phyloP scores from a whole-genome alignment of 2,888 invertebrate species.

The Lasioglossum lativentre region DNA sequence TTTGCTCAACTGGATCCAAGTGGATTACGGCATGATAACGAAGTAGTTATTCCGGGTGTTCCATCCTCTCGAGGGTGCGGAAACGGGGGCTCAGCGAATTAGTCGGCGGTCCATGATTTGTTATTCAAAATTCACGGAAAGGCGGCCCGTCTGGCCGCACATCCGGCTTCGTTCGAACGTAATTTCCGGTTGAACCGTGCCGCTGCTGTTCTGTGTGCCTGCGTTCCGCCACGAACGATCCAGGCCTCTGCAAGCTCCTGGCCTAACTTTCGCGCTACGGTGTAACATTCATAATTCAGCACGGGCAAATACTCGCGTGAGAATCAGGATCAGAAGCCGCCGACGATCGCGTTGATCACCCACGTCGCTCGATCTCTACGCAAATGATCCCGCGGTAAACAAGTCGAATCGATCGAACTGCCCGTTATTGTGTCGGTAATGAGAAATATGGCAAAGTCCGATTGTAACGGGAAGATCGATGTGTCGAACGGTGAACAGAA shows the following conservation, averaged over 20 bases:
- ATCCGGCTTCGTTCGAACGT: slow-evolving; percentile 69
- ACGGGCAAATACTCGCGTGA: slow-evolving; percentile 9
- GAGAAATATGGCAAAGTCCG: not conserved
- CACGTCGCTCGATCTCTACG: slow-evolving; percentile 1
- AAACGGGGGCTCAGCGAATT: slow-evolving; percentile 50
- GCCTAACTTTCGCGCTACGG: slow-evolving; percentile 4
- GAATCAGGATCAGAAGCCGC: not conserved
- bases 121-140: slow-evolving; percentile 77
- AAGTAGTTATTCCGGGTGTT: slow-evolving; percentile 65
- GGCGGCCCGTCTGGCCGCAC: slow-evolving; percentile 60
- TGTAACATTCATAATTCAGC: slow-evolving; percentile 37
- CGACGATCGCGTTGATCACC: slow-evolving; percentile 10
- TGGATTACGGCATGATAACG: slow-evolving; percentile 69
- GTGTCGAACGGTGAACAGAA: not conserved
- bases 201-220: not conserved
- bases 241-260: not conserved
- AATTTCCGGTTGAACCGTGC: slow-evolving; percentile 61
- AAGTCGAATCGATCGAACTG: not conserved
- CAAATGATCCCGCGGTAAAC: not conserved
- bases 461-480: not conserved
- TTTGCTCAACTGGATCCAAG: slow-evolving; percentile 64
- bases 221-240: not conserved
- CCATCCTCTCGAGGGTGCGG: slow-evolving; percentile 35
- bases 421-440: not conserved
- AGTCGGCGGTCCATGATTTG: slow-evolving; percentile 72